Evolutionary conservation across 2,888 invertebrate genomes (phyloP), one percentile per base, ranked within the genome.

Genomic region (Cataglyphis cursor): DNA sequence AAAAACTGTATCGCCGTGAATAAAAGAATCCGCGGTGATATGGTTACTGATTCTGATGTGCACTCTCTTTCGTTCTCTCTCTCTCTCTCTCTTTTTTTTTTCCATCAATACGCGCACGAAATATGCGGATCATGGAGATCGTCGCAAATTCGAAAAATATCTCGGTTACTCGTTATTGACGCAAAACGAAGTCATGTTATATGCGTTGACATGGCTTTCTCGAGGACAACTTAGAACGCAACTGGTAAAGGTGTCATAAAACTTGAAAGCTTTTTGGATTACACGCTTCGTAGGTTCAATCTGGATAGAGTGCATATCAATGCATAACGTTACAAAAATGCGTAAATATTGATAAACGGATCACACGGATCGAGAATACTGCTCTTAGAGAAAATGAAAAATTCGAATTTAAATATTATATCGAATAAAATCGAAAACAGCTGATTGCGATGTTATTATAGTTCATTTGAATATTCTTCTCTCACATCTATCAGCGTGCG

Each of bases 1-100:
- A 64, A 54, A 78, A 72, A 80, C 80, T 54, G 59, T 61, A 38
- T 59, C 41, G 31, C 65, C 51, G 78, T 65, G 54, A 78, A 70
- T 88, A 83, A 85, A 87, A 85, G 81, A 88, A 87, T 81, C 81
- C 59, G 64, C 72, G 10, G 38, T 78, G 61, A 78, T 64, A 41
- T 5, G 66, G 62, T 28, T 74, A 57, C 78, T 48, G 57, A 70
- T 74, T 73, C 41, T 28, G 35, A 15, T 61, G 28, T 28, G 62
- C 48, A 10, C 28, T 31, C 59, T 15, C 12, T 21, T 6, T 15
- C n/a, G 18, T 38, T 38, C 10, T 21, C 15, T 35, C 64, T 38
- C 62, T 44, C 59, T 31, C 31, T 61, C 57, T 48, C 21, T n/a
- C n/a, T n/a, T 21, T 1, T 64, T 10, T 38, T 18, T 15, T n/a